Evolutionary conservation across 2,113 vertebrate species (phyloP).

Genomic region (Sprattus sprattus): DNA sequence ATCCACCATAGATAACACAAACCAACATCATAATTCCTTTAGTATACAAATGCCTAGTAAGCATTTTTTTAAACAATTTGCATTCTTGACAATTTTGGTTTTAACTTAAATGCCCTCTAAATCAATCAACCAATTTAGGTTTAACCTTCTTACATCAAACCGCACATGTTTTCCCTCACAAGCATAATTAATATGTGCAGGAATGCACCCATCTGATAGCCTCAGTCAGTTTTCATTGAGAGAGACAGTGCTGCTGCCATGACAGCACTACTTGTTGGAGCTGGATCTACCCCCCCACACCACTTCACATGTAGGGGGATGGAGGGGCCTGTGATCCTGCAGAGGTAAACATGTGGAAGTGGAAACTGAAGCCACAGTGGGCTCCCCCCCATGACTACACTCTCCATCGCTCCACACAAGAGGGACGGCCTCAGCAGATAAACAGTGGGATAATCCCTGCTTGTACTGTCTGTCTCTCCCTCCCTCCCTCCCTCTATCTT

Average conservation of each 20-base stretch:
- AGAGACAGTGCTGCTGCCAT: not conserved
- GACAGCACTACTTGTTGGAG: not conserved
- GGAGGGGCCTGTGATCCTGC: not conserved
- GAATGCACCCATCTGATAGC: not conserved
- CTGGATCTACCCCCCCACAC: no score
- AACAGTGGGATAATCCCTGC: conserved; percentile 10
- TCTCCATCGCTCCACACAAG: not conserved
- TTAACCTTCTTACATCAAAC: not conserved
- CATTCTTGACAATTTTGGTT: no score
- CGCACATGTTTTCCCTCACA: not conserved
- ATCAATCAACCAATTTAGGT: not conserved
- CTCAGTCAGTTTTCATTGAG: not conserved
- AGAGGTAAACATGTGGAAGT: not conserved
- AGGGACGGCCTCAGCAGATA: not conserved
- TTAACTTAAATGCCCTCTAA: no score
- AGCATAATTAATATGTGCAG: not conserved
- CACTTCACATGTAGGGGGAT: no score
- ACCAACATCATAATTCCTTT: no score
- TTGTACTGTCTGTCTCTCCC: not conserved
- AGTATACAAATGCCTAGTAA: no score
- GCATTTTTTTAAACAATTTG: no score
- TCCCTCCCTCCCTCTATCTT: conserved; percentile 17
- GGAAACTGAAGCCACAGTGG: not conserved
- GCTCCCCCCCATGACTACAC: not conserved
- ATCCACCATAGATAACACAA: no score